phyloP scores from a whole-genome alignment of 2,113 vertebrate genomes.

The Ceuthmochares aereus region DNA sequence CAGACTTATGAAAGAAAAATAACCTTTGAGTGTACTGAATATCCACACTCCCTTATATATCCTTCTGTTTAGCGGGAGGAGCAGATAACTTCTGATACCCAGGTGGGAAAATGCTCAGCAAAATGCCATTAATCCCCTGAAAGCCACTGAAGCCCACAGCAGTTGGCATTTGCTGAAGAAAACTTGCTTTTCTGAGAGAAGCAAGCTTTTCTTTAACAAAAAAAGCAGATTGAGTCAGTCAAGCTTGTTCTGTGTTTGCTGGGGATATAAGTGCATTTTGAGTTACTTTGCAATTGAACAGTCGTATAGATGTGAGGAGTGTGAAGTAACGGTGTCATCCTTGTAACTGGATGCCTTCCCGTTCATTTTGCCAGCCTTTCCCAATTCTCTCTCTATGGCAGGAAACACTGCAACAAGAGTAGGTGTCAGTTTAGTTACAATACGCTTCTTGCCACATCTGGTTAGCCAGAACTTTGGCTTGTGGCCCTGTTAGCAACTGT shows the following conservation, averaged over 20 bases:
- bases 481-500: too few relatives aligned
- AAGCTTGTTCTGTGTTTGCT: background rate
- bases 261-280: background rate
- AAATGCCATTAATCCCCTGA: background rate
- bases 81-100: background rate
- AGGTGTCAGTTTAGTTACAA: background rate
- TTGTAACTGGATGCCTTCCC: background rate
- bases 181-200: background rate
- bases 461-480: background rate
- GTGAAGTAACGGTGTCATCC: background rate
- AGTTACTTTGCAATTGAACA: background rate
- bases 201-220: background rate
- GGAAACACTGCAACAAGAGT: background rate
- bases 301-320: background rate
- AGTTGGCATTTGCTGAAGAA: background rate
- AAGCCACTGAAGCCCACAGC: background rate
- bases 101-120: background rate
- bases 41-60: background rate
- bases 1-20: background rate
- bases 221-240: background rate
- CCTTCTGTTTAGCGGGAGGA: background rate
- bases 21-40: background rate
- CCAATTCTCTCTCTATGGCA: background rate
- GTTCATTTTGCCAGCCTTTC: background rate
- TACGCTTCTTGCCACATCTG: background rate